Conservation (phyloP, 2,888 invertebrate genomes). For the Drosophila prostipennis region DNA sequence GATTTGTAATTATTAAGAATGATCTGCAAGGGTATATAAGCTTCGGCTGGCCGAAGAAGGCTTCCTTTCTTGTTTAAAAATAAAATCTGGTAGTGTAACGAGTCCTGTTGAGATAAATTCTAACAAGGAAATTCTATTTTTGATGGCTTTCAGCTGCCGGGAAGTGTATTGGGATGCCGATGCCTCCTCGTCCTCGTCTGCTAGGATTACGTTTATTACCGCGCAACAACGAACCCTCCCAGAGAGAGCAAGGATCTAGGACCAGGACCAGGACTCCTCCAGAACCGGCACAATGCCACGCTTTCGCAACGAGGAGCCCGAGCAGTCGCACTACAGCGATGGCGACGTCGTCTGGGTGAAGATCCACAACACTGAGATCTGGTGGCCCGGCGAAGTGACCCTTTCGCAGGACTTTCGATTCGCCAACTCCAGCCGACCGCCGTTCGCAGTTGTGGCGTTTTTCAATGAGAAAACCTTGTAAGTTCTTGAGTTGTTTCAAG, state of each 20-base stretch:
- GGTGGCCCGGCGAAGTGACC: conserved; percentile 94
- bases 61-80: too few species aligned
- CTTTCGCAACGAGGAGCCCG: conserved; percentile 46
- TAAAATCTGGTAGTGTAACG: too few species aligned
- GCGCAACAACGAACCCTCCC: background rate
- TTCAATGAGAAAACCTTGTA: conserved; percentile 94
- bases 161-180: conserved; percentile 7
- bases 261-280: background rate
- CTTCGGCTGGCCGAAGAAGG: too few species aligned
- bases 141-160: conserved; percentile 26
- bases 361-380: conserved; percentile 87
- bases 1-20: too few species aligned
- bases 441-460: conserved; percentile 93
- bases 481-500: conserved; percentile 85
- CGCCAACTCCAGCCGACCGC: conserved; percentile 87
- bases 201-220: background rate
- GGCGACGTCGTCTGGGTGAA: conserved; percentile 95
- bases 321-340: conserved; percentile 84
- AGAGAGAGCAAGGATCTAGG: background rate
- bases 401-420: conserved; percentile 87
- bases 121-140: background rate
- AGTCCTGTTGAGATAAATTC: too few species aligned
- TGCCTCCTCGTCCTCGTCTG: conserved; percentile 1
- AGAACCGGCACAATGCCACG: conserved; percentile 59
- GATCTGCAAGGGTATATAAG: too few species aligned